phyloP scores from a whole-genome alignment of 2,888 invertebrate species.

The Podotricha telesiphe region DNA sequence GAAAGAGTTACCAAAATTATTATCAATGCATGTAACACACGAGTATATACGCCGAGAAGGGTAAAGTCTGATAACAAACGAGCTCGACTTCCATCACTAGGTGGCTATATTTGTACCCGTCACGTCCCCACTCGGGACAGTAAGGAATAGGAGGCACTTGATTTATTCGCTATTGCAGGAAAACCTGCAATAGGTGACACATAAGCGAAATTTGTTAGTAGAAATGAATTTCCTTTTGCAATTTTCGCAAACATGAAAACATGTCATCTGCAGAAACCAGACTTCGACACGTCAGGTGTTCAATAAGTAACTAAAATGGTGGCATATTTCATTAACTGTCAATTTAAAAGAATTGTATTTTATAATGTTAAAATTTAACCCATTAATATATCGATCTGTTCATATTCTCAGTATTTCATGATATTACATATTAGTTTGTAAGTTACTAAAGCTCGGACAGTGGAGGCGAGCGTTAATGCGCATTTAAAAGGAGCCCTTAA shows the following conservation, averaged over 20 bases:
- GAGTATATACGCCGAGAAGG: slow-evolving; percentile 10
- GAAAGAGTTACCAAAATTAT: background rate
- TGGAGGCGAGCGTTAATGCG: too few species aligned
- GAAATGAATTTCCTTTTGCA: slow-evolving; percentile 29
- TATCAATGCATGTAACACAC: slow-evolving; percentile 3
- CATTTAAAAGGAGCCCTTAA: too few species aligned
- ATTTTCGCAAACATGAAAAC: slow-evolving; percentile 33
- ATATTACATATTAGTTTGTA: too few species aligned
- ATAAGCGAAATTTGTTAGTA: slow-evolving; percentile 54
- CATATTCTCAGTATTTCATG: too few species aligned
- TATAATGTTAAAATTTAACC: too few species aligned
- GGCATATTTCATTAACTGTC: slow-evolving; percentile 9
- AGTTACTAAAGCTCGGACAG: too few species aligned
- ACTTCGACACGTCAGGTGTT: slow-evolving; percentile 18
- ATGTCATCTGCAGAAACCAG: slow-evolving; percentile 38
- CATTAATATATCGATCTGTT: too few species aligned
- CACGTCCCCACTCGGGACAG: slow-evolving; percentile 56
- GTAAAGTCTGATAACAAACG: slow-evolving; percentile 9
- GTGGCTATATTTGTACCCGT: slow-evolving; percentile 53
- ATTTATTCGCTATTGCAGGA: slow-evolving; percentile 66
- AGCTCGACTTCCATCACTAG: slow-evolving; percentile 23
- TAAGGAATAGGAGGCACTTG: slow-evolving; percentile 49
- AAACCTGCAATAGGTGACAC: slow-evolving; percentile 62
- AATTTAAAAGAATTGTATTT: background rate
- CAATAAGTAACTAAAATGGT: background rate